Evolutionary conservation across 2,888 invertebrate genomes (phyloP).

Genomic region (Acanthosepion pharaonis): DNA sequence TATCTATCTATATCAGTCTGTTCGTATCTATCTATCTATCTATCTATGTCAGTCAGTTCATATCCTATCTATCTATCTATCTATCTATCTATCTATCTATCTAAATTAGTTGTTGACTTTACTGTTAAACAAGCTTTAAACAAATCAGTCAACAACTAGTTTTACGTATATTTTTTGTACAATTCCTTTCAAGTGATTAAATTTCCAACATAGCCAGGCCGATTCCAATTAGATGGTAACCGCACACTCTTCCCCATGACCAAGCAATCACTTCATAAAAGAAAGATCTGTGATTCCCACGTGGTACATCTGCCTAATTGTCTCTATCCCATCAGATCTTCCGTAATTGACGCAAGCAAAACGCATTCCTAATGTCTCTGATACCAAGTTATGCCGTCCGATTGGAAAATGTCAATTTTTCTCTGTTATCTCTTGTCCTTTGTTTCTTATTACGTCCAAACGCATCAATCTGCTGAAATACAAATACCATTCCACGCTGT

Average conservation of each 20-base stretch:
- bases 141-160: too few relatives aligned
- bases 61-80: too few relatives aligned
- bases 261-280: background rate
- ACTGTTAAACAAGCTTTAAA: too few relatives aligned
- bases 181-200: too few relatives aligned
- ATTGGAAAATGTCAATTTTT: background rate
- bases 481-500: background rate
- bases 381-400: conserved; percentile 18
- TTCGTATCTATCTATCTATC: too few relatives aligned
- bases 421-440: background rate
- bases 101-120: too few relatives aligned
- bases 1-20: too few relatives aligned
- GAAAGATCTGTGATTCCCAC: too few relatives aligned
- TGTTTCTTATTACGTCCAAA: background rate
- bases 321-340: background rate
- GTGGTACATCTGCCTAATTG: too few relatives aligned
- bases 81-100: too few relatives aligned
- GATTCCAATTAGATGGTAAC: background rate
- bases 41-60: too few relatives aligned
- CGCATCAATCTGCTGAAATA: background rate
- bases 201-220: background rate
- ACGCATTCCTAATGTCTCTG: background rate
- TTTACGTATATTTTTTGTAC: too few relatives aligned
- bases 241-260: background rate
- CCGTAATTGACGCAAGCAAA: background rate